Base-by-base conservation (phyloP, 2,888 invertebrate species). In the Diadromus collaris region DNA sequence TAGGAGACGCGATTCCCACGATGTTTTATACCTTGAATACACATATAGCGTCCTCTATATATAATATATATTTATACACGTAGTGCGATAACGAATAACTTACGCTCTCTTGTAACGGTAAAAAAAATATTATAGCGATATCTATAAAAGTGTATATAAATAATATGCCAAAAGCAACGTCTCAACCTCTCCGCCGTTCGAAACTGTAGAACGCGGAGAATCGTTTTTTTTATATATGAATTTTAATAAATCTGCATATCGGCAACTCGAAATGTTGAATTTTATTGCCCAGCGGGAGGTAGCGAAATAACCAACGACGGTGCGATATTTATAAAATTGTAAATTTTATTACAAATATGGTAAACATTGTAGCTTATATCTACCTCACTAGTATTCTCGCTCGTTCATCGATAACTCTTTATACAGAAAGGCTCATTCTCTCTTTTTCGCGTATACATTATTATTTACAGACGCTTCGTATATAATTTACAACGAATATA, bases 261-360 rank as follows among this genome's bases (percentile, higher is more conserved):
- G 56, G n/a, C 19, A n/a, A 44, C 13, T 54, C 24, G 24, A 13
- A 9, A 9, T 13, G 21, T 65, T 24, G 29, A 10, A 38, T 64
- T 56, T 64, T 44, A 29, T 72, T 29, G 27, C 56, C 10, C 60
- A 58, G 27, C 44, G 51, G 16, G 51, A 16, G n/a, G n/a, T n/a
- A 73, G 19, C n/a, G 3, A 65, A 76, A 27, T 46, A 61, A 58
- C 46, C 27, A 21, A 24, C 63, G 13, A 51, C 51, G 21, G 51
- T 51, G 1, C 16, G 44, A 38, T 38, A 48, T 79, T 65, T 65
- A 79, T 76, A 76, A 79, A 76, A 79, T 79, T 79, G 70, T 76
- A 80, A 76, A 70, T 79, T 90, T 88, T 89, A 90, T 90, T 90
- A 87, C 87, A 89, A 89, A 88, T 88, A 85, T 86, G 86, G 84